Base-by-base conservation (phyloP, 2,113 vertebrate species). In the Cairina moschata region DNA sequence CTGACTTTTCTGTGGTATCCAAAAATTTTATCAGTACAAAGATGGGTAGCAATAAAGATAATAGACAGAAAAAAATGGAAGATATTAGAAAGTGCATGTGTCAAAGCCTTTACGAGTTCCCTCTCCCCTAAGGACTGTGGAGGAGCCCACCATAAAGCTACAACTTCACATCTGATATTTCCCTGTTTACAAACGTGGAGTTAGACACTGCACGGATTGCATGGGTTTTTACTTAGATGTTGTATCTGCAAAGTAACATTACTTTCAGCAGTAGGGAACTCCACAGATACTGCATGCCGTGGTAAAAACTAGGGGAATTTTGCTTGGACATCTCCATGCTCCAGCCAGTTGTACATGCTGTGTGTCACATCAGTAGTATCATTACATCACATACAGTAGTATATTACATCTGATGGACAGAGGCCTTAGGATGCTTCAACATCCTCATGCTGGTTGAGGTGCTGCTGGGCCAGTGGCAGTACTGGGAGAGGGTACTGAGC, bases 381-480 rank as follows among this genome's bases (percentile, higher is more conserved):
- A n/a, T n/a, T n/a, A n/a, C n/a, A n/a, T n/a, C n/a, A n/a, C n/a
- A n/a, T n/a, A n/a, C n/a, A n/a, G n/a, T n/a, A n/a, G n/a, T n/a
- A n/a, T n/a, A n/a, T n/a, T n/a, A 65, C 34, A 8, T 15, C 23
- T 0, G 0, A 5, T 13, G 28, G 26, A 83, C 46, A 6, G 54
- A 75, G 4, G 4, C 12, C 72, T 60, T 9, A 26, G 65, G 22
- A 58, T 75, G 55, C 50, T 62, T 40, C 55, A 10, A 5, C 40
- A 71, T 34, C 46, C 59, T 34, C 73, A 32, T 5, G 1, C 44
- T 56, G 46, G 42, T 38, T 50, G 44, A 67, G 44, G 29, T 85
- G 52, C 54, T 38, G 52, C 67, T 56, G 72, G 68, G 42, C 67
- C 32, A 52, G 8, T 31, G 36, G 23, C 34, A 32, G 71, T 3